phyloP scores from a whole-genome alignment of 2,113 vertebrate genomes.

The Caranx melampygus region DNA sequence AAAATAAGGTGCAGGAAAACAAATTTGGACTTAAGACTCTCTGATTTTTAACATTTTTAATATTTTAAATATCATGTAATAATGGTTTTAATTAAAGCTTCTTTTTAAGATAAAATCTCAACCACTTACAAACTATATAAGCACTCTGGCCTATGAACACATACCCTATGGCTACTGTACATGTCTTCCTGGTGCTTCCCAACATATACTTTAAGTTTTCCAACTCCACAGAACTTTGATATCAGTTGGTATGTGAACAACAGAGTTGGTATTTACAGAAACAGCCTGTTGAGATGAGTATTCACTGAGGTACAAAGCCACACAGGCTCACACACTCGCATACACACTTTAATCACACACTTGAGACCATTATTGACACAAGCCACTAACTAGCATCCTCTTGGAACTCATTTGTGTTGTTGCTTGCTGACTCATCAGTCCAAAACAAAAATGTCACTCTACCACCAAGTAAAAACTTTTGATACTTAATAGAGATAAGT shows the following conservation, averaged over 20 bases:
- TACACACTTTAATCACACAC: conserved; percentile 31
- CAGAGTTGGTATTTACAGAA: background rate
- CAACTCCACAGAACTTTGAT: background rate
- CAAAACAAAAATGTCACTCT: conserved; percentile 11
- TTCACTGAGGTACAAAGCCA: conserved; percentile 3
- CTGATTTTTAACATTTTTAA: no score
- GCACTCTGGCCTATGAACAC: no score
- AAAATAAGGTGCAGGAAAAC: no score
- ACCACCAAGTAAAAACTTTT: conserved; percentile 3
- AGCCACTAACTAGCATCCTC: conserved; percentile 40
- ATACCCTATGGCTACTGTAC: no score
- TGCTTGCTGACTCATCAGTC: background rate
- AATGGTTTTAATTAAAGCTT: no score
- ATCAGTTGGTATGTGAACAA: background rate
- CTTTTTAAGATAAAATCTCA: no score
- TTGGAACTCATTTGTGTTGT: conserved; percentile 39
- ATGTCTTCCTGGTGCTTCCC: no score
- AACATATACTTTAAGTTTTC: background rate
- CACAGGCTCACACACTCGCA: background rate
- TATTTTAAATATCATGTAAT: no score
- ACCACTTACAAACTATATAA: no score
- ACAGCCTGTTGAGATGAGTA: conserved; percentile 34
- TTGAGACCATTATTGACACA: conserved; percentile 24
- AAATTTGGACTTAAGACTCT: no score
- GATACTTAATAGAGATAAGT: background rate